Evolutionary conservation across 2,888 invertebrate species (phyloP).

Genomic region (Euzetes globulus): DNA sequence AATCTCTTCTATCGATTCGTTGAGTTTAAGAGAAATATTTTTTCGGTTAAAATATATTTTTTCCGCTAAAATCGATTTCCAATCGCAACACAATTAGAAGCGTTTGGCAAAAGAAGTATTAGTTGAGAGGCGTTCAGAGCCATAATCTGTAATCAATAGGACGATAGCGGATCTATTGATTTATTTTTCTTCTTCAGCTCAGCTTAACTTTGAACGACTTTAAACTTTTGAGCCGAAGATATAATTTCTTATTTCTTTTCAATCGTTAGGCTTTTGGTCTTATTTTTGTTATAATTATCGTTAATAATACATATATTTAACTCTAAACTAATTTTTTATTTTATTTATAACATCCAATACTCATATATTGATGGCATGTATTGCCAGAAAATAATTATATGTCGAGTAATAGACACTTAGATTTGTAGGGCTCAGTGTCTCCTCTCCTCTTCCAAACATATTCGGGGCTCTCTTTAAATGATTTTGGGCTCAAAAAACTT

Average conservation of each 20-base stretch:
- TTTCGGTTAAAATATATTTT: not conserved
- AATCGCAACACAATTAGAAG: not conserved
- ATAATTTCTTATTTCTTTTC: not conserved
- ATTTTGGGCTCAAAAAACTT: not conserved
- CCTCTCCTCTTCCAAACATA: not conserved
- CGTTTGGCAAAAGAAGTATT: not conserved
- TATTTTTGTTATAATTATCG: not conserved
- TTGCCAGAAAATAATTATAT: not conserved
- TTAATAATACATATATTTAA: not conserved
- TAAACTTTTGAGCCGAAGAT: not conserved
- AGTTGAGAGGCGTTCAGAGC: not conserved
- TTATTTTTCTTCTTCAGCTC: not conserved
- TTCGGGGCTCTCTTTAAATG: slow-evolving; percentile 6
- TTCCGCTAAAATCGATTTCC: slow-evolving; percentile 5
- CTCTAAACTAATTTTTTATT: slow-evolving; percentile 7
- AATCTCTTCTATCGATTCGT: not conserved
- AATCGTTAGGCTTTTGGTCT: not conserved
- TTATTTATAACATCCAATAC: slow-evolving; percentile 2
- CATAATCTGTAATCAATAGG: slow-evolving; percentile 24
- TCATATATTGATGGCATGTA: not conserved
- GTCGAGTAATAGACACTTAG: slow-evolving; percentile 20
- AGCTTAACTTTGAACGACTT: not conserved
- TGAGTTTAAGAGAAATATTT: not conserved
- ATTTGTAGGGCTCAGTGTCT: not conserved
- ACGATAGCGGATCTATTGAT: slow-evolving; percentile 4